Evolutionary conservation across 2,888 invertebrate species (phyloP).

Genomic region (Epinotia nisella): DNA sequence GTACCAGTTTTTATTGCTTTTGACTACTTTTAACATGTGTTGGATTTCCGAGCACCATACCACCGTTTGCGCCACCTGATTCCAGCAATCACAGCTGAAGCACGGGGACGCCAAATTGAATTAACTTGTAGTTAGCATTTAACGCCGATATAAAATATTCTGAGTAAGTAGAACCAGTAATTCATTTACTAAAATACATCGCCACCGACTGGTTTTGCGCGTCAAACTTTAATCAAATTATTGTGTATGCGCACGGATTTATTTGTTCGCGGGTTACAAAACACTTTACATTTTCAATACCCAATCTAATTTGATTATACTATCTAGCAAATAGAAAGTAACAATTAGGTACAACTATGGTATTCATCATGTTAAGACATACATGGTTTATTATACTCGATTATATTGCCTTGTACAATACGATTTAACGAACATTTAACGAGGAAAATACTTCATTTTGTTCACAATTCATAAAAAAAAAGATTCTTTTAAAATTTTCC

Average conservation of each 20-base stretch:
- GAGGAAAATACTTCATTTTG: slow-evolving; percentile 74
- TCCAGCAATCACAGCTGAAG: too few species aligned
- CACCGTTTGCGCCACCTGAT: neutral
- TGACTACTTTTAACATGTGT: neutral
- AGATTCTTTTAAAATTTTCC: slow-evolving; percentile 66
- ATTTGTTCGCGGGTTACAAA: slow-evolving; percentile 43
- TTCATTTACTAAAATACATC: slow-evolving; percentile 8
- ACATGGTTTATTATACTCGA: slow-evolving; percentile 71
- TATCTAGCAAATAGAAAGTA: slow-evolving; percentile 85
- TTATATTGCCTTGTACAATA: slow-evolving; percentile 77
- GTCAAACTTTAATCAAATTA: slow-evolving; percentile 20
- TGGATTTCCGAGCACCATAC: neutral
- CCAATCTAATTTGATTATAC: slow-evolving; percentile 84
- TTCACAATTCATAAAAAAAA: slow-evolving; percentile 76
- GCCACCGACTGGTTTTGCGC: slow-evolving; percentile 27
- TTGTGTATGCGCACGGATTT: slow-evolving; percentile 20
- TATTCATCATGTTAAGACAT: slow-evolving; percentile 70
- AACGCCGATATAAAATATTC: neutral
- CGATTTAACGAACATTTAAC: slow-evolving; percentile 74
- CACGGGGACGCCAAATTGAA: neutral
- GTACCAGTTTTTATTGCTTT: neutral
- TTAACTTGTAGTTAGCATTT: neutral
- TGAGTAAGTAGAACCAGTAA: slow-evolving; percentile 13
- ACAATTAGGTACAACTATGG: slow-evolving; percentile 82
- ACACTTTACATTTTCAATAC: slow-evolving; percentile 61